Percentiles rank a stretch among this genome's conserved stretches.
phyloP scores from a whole-genome alignment of 2,888 invertebrate genomes.

The Nudaria mundana region DNA sequence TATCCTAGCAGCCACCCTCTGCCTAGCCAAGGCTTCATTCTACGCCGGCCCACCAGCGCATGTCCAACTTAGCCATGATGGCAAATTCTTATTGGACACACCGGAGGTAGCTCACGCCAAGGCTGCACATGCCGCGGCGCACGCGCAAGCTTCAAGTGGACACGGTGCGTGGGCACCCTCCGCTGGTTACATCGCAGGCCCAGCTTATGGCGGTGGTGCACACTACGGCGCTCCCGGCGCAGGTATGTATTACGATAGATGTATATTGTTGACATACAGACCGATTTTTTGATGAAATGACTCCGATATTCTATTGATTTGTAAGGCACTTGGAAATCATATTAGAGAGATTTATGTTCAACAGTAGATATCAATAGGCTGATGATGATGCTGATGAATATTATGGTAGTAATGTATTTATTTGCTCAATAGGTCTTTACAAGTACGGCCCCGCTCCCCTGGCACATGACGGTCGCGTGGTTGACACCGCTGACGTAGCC shows the following conservation, averaged over 20 bases:
- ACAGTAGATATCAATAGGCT: no score
- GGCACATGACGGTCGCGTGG: constrained; percentile 73
- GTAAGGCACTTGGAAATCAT: no score
- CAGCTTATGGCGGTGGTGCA: constrained; percentile 45
- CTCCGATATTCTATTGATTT: no score
- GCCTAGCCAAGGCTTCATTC: constrained; percentile 79
- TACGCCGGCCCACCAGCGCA: constrained; percentile 74
- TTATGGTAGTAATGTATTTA: no score
- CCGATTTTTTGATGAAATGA: no score
- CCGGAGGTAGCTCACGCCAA: constrained; percentile 78
- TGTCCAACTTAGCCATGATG: constrained; percentile 75
- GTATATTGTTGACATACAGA: not conserved
- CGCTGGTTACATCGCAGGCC: constrained; percentile 47
- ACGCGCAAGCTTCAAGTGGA: constrained; percentile 68
- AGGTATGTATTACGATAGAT: constrained; percentile 43
- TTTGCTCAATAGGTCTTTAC: constrained; percentile 61
- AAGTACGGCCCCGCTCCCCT: constrained; percentile 78
- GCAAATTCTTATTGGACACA: constrained; percentile 77
- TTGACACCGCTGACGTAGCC: constrained; percentile 80
- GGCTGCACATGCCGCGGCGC: constrained; percentile 71
- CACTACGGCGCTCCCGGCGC: constrained; percentile 74
- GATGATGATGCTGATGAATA: no score
- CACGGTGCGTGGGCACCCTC: constrained; percentile 75
- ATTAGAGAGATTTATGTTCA: no score
- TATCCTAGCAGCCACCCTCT: constrained; percentile 72